phyloP scores from a whole-genome alignment of 2,797 vertebrate genomes.

The Monodelphis domestica region DNA sequence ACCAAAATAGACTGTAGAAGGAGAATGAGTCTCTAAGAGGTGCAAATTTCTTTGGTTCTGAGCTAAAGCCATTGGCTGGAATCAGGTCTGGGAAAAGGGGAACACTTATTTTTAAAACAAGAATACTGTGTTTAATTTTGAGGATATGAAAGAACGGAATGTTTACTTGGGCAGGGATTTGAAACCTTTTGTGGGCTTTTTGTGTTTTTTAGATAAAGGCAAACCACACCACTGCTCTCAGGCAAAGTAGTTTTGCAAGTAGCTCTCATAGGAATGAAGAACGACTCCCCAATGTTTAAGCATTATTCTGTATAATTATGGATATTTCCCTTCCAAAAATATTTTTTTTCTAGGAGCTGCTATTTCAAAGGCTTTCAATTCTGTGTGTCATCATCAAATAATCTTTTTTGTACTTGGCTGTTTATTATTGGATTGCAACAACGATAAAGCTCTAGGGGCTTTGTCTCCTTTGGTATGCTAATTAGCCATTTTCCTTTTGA shows the following conservation, averaged over 20 bases:
- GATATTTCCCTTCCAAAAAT: conserved; percentile 87
- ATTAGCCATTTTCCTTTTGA: conserved; percentile 89
- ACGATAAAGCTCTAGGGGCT: conserved; percentile 89
- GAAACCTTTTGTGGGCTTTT: conserved; percentile 76
- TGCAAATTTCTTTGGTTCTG: conserved; percentile 65
- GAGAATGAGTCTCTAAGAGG: conserved; percentile 62
- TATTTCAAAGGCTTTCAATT: conserved; percentile 90
- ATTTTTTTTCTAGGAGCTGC: conserved; percentile 86
- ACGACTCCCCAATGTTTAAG: conserved; percentile 78
- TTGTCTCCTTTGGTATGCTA: conserved; percentile 92
- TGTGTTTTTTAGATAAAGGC: conserved; percentile 81
- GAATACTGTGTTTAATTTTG: conserved; percentile 78
- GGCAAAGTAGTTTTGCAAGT: conserved; percentile 78
- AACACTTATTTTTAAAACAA: conserved; percentile 62
- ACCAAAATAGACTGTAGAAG: background rate
- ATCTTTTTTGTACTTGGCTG: conserved; percentile 90
- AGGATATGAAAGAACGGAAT: conserved; percentile 77
- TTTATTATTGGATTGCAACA: conserved; percentile 91
- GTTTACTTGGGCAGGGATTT: conserved; percentile 80
- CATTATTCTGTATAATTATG: conserved; percentile 88
- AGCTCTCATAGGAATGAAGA: conserved; percentile 79
- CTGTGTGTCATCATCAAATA: conserved; percentile 89
- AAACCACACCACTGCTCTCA: conserved; percentile 71
- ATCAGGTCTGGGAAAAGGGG: conserved; percentile 53
- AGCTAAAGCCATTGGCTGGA: conserved; percentile 54